Evolutionary conservation across 1,140 invertebrate species (phyloP).

Genomic region (Ostrea edulis): DNA sequence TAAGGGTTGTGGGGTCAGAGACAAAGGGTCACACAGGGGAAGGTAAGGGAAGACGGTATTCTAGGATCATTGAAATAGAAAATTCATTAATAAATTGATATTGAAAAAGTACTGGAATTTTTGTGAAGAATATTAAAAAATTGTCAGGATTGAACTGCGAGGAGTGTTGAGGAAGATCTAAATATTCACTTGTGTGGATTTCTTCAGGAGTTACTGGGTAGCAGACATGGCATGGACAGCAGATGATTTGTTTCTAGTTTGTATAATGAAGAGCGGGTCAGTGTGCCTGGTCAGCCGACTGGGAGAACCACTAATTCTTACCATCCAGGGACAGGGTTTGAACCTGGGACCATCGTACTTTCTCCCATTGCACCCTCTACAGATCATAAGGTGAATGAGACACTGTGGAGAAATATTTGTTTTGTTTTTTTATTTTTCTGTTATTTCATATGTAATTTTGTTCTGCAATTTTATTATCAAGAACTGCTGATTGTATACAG

Average conservation of each 20-base stretch:
- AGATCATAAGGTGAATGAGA: slow-evolving; percentile 60
- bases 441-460: too few relatives aligned
- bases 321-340: slow-evolving; percentile 71
- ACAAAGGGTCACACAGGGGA: slow-evolving; percentile 63
- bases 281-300: slow-evolving; percentile 75
- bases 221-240: slow-evolving; percentile 75
- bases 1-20: slow-evolving; percentile 72
- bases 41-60: slow-evolving; percentile 60
- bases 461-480: too few relatives aligned
- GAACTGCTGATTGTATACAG: too few relatives aligned
- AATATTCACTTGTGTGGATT: background rate
- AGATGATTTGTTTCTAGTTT: slow-evolving; percentile 76
- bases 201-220: slow-evolving; percentile 76
- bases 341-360: slow-evolving; percentile 76
- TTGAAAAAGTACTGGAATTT: too few relatives aligned
- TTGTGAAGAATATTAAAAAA: too few relatives aligned
- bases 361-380: slow-evolving; percentile 76
- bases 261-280: slow-evolving; percentile 74
- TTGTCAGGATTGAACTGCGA: too few relatives aligned
- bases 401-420: background rate
- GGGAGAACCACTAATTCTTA: slow-evolving; percentile 75
- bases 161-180: too few relatives aligned
- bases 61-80: too few relatives aligned
- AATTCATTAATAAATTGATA: too few relatives aligned
- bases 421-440: background rate